Evolutionary conservation across 1,140 invertebrate genomes (phyloP), one percentile per base, ranked within the genome.

Genomic region (Meloidogyne exigua): DNA sequence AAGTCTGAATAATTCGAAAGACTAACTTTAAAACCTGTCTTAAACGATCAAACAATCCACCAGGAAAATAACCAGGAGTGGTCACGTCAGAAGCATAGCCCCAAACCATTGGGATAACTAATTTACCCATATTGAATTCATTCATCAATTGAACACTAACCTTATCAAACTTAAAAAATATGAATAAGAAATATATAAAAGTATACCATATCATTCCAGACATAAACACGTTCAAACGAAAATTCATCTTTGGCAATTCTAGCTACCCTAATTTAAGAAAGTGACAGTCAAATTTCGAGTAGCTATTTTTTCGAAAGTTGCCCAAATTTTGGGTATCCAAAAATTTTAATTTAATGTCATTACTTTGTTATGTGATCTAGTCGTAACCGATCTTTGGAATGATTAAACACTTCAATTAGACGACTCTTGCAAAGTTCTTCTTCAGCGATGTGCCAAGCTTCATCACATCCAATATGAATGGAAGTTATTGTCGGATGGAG

Each of bases 401-500:
- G 77, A 28, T 75, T 9, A 32, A 83, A 76, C 23, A 18, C 32
- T n/a, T 62, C 18, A 11, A 39, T 28, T n/a, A 83, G 63, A 18
- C 67, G 67, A 1, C 68, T 23, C n/a, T 66, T 32, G 42, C 82
- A 83, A 10, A 77, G 36, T 57, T 76, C 23, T 68, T 85, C 81
- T 76, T 83, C 26, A 18, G 69, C 79, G 25, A 83, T 79, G 21
- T 85, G 83, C 42, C 66, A 83, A 9, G 82, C 89, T 83, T 89
- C 89, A 86, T 89, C 89, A 76, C 86, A 88, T 21, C 89, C 89
- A 36, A 89, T 88, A 79, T 90, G 89, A 74, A 89, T 88, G 36
- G 79, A 79, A 25, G 82, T 82, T 18, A 87, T 32, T 9, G 84
- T 74, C 23, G 86, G 85, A 83, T 90, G 89, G 25, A 88, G 71